A percentile compares a stretch with the other conserved stretches of the same genome.
Conservation (phyloP, 2,888 invertebrate species). For the Kryphioiulus occultus region DNA sequence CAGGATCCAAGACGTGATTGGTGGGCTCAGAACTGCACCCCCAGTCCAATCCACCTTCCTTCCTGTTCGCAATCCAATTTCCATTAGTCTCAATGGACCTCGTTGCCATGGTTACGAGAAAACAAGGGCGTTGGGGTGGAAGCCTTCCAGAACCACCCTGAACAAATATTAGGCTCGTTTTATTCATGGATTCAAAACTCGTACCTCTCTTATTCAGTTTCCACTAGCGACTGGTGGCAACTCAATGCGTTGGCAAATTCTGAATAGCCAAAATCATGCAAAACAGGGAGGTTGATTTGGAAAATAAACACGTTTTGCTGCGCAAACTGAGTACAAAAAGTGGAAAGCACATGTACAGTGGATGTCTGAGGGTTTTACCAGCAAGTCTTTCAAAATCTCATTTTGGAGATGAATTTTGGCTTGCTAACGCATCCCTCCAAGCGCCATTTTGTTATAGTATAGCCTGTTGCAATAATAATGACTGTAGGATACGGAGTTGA, state of each 20-base stretch:
- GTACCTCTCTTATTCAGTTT: too few species aligned
- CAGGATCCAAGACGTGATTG: background rate
- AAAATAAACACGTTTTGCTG: background rate
- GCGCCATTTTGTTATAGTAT: too few species aligned
- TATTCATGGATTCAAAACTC: background rate
- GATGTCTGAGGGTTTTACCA: too few species aligned
- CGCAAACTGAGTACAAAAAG: background rate
- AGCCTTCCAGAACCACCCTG: background rate
- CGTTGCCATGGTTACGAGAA: background rate
- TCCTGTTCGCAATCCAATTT: background rate
- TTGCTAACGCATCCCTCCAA: too few species aligned
- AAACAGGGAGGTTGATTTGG: background rate
- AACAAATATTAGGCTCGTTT: background rate
- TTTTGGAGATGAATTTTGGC: too few species aligned
- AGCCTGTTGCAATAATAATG: too few species aligned
- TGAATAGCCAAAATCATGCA: slow-evolving; percentile 1
- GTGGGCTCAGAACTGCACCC: background rate
- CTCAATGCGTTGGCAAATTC: background rate
- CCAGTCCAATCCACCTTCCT: slow-evolving; percentile 12
- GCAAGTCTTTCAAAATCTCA: too few species aligned
- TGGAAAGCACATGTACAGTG: too few species aligned
- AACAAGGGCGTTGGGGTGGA: background rate
- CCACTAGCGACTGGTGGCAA: too few species aligned
- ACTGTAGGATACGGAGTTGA: too few species aligned
- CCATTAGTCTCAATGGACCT: slow-evolving; percentile 30